Base-by-base conservation (phyloP, 1,140 invertebrate genomes). In the Popillia japonica region DNA sequence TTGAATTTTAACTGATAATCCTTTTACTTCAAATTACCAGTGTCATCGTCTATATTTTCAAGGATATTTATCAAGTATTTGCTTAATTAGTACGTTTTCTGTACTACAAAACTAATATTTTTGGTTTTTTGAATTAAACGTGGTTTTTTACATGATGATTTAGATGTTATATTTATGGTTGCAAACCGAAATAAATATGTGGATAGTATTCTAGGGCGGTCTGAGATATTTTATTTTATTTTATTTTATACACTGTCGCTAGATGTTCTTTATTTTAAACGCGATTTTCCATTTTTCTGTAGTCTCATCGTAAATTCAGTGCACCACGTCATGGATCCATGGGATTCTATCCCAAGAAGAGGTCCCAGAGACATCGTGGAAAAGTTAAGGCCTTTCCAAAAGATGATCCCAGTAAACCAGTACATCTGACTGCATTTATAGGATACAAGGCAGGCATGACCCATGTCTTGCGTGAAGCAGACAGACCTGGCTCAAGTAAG, bases 351-450 rank as follows among this genome's bases (percentile, higher is more conserved):
- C 98, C 99, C 83, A 99, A 99, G 89, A 99, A 99, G 89, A 92
- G 99, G 82, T 94, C 96, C 78, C 92, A 91, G 79, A 93, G 97
- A 87, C 96, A 98, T 92, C 95, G 98, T 90, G 99, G 99, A 84
- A 99, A 99, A 88, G 96, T 98, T 75, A 99, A 99, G 96, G 95
- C 98, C 80, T 99, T 99, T 90, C 99, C 99, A n/a, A 99, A 98
- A 86, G 99, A 99, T 94, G 97, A 99, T 86, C 90, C 93, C 22
- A 92, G 88, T 81, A 99, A 99, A 87, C 98, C 99, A 41, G 96
- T 99, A 6, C 99, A 99, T 90, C 89, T 99, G 44, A 99, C 99
- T 6, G 96, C 98, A 77, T 99, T 99, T 87, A 91, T 99, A 81
- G 97, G 95, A 68, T 99, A 99, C 88, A 99, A 99, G 88, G 98